Evolutionary conservation across 2,888 invertebrate genomes (phyloP).

Genomic region (Synergus gifuensis): DNA sequence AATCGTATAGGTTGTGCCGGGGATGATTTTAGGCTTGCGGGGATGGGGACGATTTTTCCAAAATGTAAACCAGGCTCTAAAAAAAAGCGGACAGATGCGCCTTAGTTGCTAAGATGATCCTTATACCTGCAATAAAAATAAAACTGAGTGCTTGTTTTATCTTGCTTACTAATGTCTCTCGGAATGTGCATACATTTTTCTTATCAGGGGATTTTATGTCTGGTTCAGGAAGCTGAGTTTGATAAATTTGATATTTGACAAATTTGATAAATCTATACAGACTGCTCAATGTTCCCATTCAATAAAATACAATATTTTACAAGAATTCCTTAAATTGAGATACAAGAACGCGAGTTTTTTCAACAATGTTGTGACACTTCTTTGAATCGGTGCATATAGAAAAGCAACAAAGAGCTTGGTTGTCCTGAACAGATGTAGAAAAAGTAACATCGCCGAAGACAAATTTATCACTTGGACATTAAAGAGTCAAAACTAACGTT

Average conservation of each 20-base stretch:
- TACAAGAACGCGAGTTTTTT: background rate
- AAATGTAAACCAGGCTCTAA: background rate
- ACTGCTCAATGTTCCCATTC: background rate
- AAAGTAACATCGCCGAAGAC: conserved; percentile 13
- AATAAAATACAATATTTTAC: conserved; percentile 6
- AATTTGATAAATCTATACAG: background rate
- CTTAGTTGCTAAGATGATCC: background rate
- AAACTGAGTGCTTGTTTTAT: background rate
- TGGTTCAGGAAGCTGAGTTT: background rate
- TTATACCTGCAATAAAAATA: conserved; percentile 13
- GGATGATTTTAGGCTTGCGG: conserved; percentile 28
- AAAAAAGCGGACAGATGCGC: conserved; percentile 38
- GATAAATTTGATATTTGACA: too few relatives aligned
- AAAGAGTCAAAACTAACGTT: conserved; percentile 25
- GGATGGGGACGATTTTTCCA: conserved; percentile 28
- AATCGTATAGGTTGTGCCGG: conserved; percentile 68
- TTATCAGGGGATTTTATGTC: background rate
- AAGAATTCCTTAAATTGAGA: background rate
- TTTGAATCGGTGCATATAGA: conserved; percentile 28
- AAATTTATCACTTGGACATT: conserved; percentile 41
- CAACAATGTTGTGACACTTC: conserved; percentile 35
- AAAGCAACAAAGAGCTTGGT: conserved; percentile 14
- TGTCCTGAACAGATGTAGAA: conserved; percentile 34
- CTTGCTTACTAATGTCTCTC: background rate
- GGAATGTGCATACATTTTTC: background rate